A percentile compares a stretch with the other conserved stretches of the same genome.
Evolutionary conservation across 2,113 vertebrate species (phyloP).

Genomic region (Malurus melanocephalus): DNA sequence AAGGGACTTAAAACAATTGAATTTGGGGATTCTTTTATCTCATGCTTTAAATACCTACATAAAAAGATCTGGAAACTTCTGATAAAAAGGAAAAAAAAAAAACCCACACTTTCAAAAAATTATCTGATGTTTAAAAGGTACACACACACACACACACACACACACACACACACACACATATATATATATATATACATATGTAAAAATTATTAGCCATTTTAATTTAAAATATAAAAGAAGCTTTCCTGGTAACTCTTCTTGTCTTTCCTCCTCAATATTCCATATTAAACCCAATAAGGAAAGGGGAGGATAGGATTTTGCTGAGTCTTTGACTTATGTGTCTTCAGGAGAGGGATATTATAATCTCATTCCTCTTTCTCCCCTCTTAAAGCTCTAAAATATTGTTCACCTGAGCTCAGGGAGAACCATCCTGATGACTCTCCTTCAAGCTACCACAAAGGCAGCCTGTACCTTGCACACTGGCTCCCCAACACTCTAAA

Average conservation of each 20-base stretch:
- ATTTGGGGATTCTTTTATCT: not conserved
- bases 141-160: no score
- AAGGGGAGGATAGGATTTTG: not conserved
- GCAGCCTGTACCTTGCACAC: not conserved
- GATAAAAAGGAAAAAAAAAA: not conserved
- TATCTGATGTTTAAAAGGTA: not conserved
- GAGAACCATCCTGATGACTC: not conserved
- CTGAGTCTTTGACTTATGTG: not conserved
- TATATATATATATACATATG: not conserved
- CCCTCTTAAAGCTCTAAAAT: not conserved
- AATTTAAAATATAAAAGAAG: not conserved
- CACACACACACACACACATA: no score
- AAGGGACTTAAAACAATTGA: not conserved
- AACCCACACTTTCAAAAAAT: accelerated
- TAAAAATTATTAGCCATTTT: not conserved
- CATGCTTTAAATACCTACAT: not conserved
- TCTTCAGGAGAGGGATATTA: not conserved
- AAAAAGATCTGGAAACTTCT: not conserved
- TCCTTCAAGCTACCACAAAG: not conserved
- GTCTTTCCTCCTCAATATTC: not conserved
- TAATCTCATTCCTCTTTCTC: not conserved
- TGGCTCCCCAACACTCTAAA: not conserved
- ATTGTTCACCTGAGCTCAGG: not conserved
- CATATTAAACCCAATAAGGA: not conserved
- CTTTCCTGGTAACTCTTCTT: not conserved